Evolutionary conservation across 92 coral and sea anemone species (phyloP).

Genomic region (Meandrina meandrites): DNA sequence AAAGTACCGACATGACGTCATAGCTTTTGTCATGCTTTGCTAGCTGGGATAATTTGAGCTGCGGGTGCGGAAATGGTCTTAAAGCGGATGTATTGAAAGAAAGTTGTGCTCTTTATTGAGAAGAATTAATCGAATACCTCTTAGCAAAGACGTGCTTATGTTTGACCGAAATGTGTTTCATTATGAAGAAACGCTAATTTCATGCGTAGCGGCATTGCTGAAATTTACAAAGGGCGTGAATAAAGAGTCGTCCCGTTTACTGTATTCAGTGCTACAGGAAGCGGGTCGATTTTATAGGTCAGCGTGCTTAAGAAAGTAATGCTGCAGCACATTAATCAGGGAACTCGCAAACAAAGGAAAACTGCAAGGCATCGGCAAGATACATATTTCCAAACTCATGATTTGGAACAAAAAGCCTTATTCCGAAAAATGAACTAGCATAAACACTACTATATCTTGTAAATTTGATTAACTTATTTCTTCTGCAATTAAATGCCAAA

Average conservation of each 20-base stretch:
- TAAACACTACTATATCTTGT: background rate
- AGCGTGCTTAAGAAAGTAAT: background rate
- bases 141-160: background rate
- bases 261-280: background rate
- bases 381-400: background rate
- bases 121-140: background rate
- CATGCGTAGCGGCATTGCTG: background rate
- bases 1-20: slow-evolving; percentile 9
- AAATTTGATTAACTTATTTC: background rate
- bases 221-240: background rate
- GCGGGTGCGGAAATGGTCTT: slow-evolving; percentile 11
- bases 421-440: background rate
- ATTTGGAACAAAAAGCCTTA: background rate
- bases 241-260: background rate
- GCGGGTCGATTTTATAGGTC: background rate
- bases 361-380: background rate
- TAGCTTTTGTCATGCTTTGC: background rate
- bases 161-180: background rate
- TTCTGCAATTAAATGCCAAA: background rate
- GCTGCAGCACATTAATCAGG: background rate
- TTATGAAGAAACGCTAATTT: background rate
- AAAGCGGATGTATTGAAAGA: background rate
- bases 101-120: background rate
- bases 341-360: background rate
- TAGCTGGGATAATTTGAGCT: background rate